Evolutionary conservation across 2,797 vertebrate species (phyloP).

Genomic region (Poeciliopsis gracilis): DNA sequence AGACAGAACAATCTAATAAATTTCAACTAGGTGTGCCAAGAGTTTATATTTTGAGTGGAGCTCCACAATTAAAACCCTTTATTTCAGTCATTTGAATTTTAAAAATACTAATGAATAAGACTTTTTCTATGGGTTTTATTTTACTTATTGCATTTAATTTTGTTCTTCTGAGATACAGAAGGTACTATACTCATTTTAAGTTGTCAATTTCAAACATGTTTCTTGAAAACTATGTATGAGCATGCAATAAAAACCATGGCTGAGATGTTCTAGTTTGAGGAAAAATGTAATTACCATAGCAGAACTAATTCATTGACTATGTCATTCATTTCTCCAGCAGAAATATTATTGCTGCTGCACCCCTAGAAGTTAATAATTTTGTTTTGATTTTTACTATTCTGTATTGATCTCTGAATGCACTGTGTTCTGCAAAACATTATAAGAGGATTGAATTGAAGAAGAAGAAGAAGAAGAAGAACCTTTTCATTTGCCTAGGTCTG

Average conservation of each 20-base stretch:
- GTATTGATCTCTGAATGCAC: conserved; percentile 49
- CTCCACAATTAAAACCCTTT: background rate
- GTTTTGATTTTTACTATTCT: conserved; percentile 27
- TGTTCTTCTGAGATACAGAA: conserved; percentile 1
- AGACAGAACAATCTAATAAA: background rate
- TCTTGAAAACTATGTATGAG: background rate
- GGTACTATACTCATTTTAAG: conserved; percentile 3
- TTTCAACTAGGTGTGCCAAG: background rate
- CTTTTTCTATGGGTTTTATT: background rate
- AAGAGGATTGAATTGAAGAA: conserved; percentile 8
- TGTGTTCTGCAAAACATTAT: conserved; percentile 21
- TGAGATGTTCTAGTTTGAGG: background rate
- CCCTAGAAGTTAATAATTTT: conserved; percentile 16
- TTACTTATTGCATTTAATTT: conserved; percentile 7
- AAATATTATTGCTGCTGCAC: conserved; percentile 18
- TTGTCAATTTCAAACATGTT: conserved; percentile 10
- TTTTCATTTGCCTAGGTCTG: conserved; percentile 19
- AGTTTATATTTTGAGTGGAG: background rate
- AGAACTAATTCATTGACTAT: conserved; percentile 21
- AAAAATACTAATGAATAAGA: background rate
- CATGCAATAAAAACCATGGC: conserved; percentile 12
- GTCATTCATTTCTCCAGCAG: conserved; percentile 5
- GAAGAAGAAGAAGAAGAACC: background rate
- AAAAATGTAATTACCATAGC: conserved; percentile 13
- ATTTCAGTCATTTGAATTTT: background rate